A percentile compares a stretch with the other conserved stretches of the same genome.
These are phyloP conservation scores for Premnoplex brunnescens DNA, from an alignment of 2,797 vertebrate species.

Conservation along the genomic window DNA sequence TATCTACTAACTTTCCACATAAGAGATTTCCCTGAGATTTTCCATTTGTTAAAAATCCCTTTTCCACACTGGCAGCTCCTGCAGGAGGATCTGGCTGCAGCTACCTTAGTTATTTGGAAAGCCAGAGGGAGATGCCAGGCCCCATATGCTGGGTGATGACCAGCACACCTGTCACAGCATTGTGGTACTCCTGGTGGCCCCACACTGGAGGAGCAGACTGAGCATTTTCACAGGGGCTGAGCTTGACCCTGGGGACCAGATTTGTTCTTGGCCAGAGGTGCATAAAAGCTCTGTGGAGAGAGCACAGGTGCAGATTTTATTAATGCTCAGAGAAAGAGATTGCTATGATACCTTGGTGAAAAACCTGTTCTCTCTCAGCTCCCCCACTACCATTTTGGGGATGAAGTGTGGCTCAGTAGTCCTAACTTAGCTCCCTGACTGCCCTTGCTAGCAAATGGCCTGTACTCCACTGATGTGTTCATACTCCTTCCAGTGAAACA, in stretches of 20 bases:
- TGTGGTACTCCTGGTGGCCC: rapidly evolving
- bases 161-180: not conserved
- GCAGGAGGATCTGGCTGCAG: not conserved
- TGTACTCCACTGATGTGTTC: not conserved
- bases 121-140: not conserved
- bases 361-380: not conserved
- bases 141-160: rapidly evolving
- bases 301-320: not conserved
- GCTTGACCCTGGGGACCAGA: not conserved
- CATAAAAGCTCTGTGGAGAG: not conserved
- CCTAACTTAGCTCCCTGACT: not conserved
- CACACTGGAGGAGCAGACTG: not conserved
- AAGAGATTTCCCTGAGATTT: slow-evolving; percentile 26
- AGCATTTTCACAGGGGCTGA: not conserved
- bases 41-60: not conserved
- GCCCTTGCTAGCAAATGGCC: not conserved
- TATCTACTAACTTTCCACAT: not conserved
- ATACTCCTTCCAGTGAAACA: not conserved
- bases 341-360: not conserved
- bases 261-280: not conserved
- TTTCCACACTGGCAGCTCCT: not conserved
- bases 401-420: not conserved
- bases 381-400: not conserved
- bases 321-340: not conserved
- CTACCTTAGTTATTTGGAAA: not conserved